Conservation (phyloP, 2,113 vertebrate species). For the Australoheros scitulus region DNA sequence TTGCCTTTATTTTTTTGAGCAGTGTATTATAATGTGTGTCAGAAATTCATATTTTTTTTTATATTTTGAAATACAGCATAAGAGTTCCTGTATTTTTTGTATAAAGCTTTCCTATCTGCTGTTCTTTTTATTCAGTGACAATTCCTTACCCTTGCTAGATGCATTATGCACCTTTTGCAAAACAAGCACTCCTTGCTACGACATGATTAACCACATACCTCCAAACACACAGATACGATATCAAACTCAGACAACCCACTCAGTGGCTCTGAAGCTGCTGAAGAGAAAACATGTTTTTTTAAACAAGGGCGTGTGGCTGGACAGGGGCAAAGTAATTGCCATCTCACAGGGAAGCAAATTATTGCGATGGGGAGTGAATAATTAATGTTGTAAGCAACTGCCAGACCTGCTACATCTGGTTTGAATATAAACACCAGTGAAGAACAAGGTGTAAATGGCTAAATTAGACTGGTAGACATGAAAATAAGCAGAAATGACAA, state of each 20-base stretch:
- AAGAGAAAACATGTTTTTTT: slow-evolving; percentile 23
- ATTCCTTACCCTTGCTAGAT: slow-evolving; percentile 31
- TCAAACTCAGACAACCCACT: slow-evolving; percentile 35
- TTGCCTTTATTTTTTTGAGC: too few species aligned
- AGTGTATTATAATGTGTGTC: background rate
- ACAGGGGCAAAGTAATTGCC: slow-evolving; percentile 57
- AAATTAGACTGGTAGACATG: slow-evolving; percentile 18
- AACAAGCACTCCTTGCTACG: slow-evolving; percentile 35
- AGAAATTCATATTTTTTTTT: background rate
- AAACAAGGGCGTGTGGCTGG: slow-evolving; percentile 30
- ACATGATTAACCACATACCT: slow-evolving; percentile 47
- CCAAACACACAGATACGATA: slow-evolving; percentile 40
- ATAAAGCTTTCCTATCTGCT: slow-evolving; percentile 23
- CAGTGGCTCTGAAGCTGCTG: slow-evolving; percentile 2
- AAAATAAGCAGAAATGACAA: slow-evolving; percentile 2
- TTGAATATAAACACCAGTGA: slow-evolving; percentile 52
- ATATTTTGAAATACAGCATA: background rate
- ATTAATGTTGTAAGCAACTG: slow-evolving; percentile 60
- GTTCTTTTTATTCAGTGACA: slow-evolving; percentile 23
- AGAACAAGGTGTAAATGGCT: slow-evolving; percentile 24
- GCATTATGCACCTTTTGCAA: slow-evolving; percentile 34
- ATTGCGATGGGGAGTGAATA: slow-evolving; percentile 62
- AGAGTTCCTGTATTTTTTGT: background rate
- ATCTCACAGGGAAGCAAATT: slow-evolving; percentile 61
- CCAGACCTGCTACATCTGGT: slow-evolving; percentile 58